A percentile compares a stretch with the other conserved stretches of the same genome.
These are phyloP conservation scores for Taphrorychus bicolor DNA, from an alignment of 2,888 invertebrate genomes.

Conservation along the genomic window DNA sequence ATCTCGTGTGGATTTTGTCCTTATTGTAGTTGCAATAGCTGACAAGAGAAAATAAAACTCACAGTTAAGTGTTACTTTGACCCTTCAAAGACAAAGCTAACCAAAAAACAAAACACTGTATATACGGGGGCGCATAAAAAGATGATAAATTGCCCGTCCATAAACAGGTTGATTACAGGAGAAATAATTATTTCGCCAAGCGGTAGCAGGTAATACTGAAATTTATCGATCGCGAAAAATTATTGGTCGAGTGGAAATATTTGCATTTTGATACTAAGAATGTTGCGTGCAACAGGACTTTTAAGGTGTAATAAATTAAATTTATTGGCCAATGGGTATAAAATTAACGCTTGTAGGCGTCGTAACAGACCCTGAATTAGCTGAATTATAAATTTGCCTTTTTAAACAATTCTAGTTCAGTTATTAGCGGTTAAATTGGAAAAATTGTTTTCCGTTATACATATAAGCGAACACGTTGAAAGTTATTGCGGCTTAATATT, in stretches of 20 bases:
- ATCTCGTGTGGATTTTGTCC: constrained; percentile 32
- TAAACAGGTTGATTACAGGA: neutral
- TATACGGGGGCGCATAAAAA: neutral
- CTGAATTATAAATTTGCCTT: neutral
- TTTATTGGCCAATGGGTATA: constrained; percentile 38
- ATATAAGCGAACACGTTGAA: constrained; percentile 16
- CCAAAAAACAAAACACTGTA: neutral
- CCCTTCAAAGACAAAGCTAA: neutral
- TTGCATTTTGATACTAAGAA: constrained; percentile 38
- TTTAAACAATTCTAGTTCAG: neutral
- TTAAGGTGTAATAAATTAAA: constrained; percentile 35
- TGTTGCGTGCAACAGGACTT: constrained; percentile 36
- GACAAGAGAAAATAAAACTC: no score
- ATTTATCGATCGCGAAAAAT: constrained; percentile 37
- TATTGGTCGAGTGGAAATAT: constrained; percentile 32
- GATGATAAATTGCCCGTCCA: neutral
- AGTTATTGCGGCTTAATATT: constrained; percentile 35
- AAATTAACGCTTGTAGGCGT: constrained; percentile 34
- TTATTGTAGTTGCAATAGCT: neutral
- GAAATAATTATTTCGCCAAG: constrained; percentile 7
- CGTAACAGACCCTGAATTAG: constrained; percentile 14
- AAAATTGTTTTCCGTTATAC: neutral
- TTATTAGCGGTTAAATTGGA: neutral
- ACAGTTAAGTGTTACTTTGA: neutral
- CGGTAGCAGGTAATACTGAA: constrained; percentile 20